phyloP scores from a whole-genome alignment of 2,797 vertebrate species.

The Lepidocolaptes lacrymiger region DNA sequence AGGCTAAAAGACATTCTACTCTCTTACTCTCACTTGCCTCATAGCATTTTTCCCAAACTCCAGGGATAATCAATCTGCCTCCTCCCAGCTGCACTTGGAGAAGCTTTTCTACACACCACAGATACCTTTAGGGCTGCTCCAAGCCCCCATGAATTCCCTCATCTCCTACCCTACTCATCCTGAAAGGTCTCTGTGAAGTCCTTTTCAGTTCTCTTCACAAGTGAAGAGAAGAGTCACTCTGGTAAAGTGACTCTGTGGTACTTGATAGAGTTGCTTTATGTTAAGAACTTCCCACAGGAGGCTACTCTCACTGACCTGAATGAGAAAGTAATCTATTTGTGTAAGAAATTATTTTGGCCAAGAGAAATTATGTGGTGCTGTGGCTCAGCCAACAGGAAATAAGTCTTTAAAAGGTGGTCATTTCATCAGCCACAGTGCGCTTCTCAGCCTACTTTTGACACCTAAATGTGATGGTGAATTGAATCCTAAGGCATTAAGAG shows the following conservation, averaged over 20 bases:
- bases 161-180: not conserved
- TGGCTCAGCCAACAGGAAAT: not conserved
- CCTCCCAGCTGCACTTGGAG: not conserved
- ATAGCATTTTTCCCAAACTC: not conserved
- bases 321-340: not conserved
- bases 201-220: not conserved
- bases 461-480: not conserved
- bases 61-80: not conserved
- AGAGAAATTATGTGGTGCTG: not conserved
- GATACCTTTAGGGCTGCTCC: not conserved
- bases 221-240: too few relatives aligned
- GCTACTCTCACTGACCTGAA: not conserved
- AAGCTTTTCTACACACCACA: not conserved
- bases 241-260: not conserved
- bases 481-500: not conserved
- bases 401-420: not conserved
- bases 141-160: accelerated
- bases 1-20: not conserved
- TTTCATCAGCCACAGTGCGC: not conserved
- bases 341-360: not conserved
- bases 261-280: not conserved
- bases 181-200: not conserved
- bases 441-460: not conserved
- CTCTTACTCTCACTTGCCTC: not conserved
- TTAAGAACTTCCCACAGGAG: not conserved